Percentiles rank a stretch among this genome's conserved stretches.
phyloP scores from a whole-genome alignment of 2,888 invertebrate species.

The Bruchidius siliquastri region DNA sequence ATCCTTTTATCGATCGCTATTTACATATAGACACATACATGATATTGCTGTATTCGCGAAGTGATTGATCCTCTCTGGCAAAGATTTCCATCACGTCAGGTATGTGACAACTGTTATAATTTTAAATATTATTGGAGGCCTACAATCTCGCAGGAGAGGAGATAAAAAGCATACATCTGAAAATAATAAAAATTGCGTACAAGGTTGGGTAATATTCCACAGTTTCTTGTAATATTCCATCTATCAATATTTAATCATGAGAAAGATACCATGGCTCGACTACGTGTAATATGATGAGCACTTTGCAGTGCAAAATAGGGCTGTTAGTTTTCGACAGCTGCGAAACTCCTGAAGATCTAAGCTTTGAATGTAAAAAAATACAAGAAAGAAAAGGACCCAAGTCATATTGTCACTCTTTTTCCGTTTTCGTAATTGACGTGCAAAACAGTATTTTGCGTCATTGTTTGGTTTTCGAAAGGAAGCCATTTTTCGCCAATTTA shows the following conservation, averaged over 20 bases:
- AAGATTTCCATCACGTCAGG: not conserved
- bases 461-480: too few species aligned
- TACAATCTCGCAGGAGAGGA: not conserved
- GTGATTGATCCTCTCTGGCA: not conserved
- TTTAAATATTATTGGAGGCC: not conserved
- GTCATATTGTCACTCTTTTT: too few species aligned
- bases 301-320: not conserved
- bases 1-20: not conserved
- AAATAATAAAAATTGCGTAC: not conserved
- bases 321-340: too few species aligned
- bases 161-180: not conserved
- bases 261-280: not conserved
- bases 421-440: too few species aligned
- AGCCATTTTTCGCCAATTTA: too few species aligned
- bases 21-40: not conserved
- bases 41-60: not conserved
- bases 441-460: too few species aligned
- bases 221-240: not conserved
- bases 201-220: not conserved
- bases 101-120: not conserved
- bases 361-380: too few species aligned
- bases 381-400: too few species aligned
- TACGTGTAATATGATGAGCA: not conserved
- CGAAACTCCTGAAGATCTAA: too few species aligned
- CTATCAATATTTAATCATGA: not conserved